phyloP scores from a whole-genome alignment of 2,888 invertebrate species.

The Catocala sponsa region DNA sequence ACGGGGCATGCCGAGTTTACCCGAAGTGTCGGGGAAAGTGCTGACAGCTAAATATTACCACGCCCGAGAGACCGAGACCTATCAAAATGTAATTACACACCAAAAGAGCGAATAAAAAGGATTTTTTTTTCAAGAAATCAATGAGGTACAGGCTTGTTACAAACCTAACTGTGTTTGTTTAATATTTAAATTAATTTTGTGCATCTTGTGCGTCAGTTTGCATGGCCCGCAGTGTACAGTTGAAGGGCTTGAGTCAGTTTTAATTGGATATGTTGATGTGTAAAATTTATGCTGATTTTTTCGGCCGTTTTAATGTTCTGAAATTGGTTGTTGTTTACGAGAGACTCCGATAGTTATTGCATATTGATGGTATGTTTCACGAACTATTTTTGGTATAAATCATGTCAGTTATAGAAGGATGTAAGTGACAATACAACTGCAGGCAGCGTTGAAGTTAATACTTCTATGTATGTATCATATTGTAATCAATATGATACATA shows the following conservation, averaged over 20 bases:
- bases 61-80: constrained; percentile 60
- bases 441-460: background rate
- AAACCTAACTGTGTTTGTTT: constrained; percentile 64
- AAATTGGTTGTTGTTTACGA: constrained; percentile 26
- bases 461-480: too few species aligned
- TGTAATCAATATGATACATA: too few species aligned
- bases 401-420: too few species aligned
- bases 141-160: constrained; percentile 63
- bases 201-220: constrained; percentile 50
- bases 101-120: constrained; percentile 58
- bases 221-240: constrained; percentile 42
- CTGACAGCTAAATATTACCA: constrained; percentile 71
- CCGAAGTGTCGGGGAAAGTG: constrained; percentile 62
- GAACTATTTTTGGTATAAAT: background rate
- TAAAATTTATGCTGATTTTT: constrained; percentile 33
- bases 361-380: constrained; percentile 4
- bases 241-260: constrained; percentile 55
- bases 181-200: constrained; percentile 63
- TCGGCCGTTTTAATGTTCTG: constrained; percentile 22
- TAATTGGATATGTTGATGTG: constrained; percentile 58
- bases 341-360: constrained; percentile 15
- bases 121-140: constrained; percentile 63
- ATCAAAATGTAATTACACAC: constrained; percentile 73
- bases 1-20: constrained; percentile 48
- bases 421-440: too few species aligned